These are phyloP conservation scores for Hoplodrina blanda DNA, from an alignment of 2,888 invertebrate genomes.

Conservation along the genomic window DNA sequence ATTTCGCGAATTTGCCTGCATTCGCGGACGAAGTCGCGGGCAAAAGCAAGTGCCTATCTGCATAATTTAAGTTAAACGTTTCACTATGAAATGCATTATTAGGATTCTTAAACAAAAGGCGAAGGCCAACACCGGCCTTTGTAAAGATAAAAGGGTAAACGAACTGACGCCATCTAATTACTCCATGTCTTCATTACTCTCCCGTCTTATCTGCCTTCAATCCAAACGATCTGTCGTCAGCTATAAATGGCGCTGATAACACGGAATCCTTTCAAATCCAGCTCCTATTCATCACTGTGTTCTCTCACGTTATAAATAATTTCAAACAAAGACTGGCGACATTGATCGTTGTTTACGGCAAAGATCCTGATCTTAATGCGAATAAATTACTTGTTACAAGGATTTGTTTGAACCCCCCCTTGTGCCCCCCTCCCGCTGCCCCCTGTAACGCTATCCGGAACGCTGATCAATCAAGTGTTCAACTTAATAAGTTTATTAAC, in stretches of 20 bases:
- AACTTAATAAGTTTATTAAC: slow-evolving; percentile 67
- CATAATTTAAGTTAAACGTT: slow-evolving; percentile 1
- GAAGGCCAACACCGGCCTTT: background rate
- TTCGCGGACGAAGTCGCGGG: too few relatives aligned
- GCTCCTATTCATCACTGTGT: slow-evolving; percentile 61
- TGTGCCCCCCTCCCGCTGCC: slow-evolving; percentile 15
- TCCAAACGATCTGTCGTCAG: slow-evolving; percentile 50
- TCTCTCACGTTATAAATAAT: slow-evolving; percentile 66
- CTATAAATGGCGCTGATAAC: slow-evolving; percentile 55
- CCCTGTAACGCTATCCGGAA: slow-evolving; percentile 51
- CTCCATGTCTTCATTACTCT: slow-evolving; percentile 53
- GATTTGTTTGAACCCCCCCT: slow-evolving; percentile 57
- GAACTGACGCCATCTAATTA: slow-evolving; percentile 51
- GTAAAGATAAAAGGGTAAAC: slow-evolving; percentile 36
- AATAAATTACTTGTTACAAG: slow-evolving; percentile 70
- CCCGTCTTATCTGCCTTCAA: slow-evolving; percentile 29
- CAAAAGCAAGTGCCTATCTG: background rate
- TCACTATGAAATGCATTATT: slow-evolving; percentile 10
- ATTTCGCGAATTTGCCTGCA: too few relatives aligned
- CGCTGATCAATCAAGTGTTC: slow-evolving; percentile 66
- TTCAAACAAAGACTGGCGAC: slow-evolving; percentile 67
- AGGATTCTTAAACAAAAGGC: slow-evolving; percentile 27
- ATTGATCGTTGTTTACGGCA: slow-evolving; percentile 70
- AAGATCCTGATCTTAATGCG: slow-evolving; percentile 71
- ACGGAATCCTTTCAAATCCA: slow-evolving; percentile 52